These are phyloP conservation scores for Tragopan temminckii DNA, from an alignment of 2,797 vertebrate genomes.

Conservation along the genomic window DNA sequence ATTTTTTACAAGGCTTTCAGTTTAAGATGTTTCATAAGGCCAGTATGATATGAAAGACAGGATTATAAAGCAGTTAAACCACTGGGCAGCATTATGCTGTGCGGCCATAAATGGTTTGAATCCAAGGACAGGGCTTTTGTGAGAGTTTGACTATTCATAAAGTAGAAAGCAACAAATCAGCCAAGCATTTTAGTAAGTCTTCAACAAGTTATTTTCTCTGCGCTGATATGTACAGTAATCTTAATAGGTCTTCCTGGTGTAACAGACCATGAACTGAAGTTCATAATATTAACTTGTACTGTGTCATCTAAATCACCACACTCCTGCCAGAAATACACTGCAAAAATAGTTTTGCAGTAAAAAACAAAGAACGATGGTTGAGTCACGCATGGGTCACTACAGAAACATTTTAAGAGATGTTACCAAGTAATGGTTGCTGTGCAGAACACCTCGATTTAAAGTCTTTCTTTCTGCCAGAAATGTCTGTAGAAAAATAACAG, in stretches of 20 bases:
- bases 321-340: neutral
- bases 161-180: neutral
- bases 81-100: neutral
- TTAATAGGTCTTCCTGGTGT: neutral
- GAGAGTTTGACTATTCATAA: neutral
- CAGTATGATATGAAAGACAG: neutral
- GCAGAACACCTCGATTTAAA: neutral
- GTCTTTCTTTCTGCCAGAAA: neutral
- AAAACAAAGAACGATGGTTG: neutral
- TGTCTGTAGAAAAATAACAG: neutral
- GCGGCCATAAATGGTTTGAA: neutral
- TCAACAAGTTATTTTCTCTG: neutral
- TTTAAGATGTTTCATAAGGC: neutral
- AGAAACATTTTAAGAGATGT: neutral
- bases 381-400: slow-evolving; percentile 1
- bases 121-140: neutral
- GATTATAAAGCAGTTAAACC: neutral
- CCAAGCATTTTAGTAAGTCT: neutral
- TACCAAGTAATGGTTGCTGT: neutral
- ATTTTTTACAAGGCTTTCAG: neutral
- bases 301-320: neutral
- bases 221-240: neutral
- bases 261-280: neutral
- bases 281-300: neutral
- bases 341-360: slow-evolving; percentile 12